Base-by-base conservation (phyloP, 1,140 invertebrate genomes). In the Cydia splendana region DNA sequence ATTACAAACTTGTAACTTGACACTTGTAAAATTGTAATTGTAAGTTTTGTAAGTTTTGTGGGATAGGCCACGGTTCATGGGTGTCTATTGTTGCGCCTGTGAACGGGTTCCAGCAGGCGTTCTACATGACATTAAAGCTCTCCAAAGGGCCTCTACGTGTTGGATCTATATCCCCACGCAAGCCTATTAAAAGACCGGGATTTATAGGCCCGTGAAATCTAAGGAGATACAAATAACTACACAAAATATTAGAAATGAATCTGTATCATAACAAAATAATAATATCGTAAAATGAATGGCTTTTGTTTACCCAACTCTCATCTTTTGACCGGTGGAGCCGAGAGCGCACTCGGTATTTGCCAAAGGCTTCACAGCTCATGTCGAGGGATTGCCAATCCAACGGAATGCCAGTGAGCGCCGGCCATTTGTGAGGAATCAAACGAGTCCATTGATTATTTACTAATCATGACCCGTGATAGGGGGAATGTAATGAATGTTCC, bases 321-420 rank as follows among this genome's bases (percentile, higher is more conserved):
- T 87, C 81, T 86, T 84, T 71, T 71, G 67, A 45, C 67, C 67
- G 67, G 34, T n/a, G 67, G 38, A n/a, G 67, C 34, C 34, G 67
- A 18, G 34, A 71, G 85, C 87, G 85, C 84, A 83, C 74, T 83
- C 81, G 84, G 84, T 89, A 88, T 91, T 91, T 91, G 85, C 90
- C 74, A 82, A 90, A 86, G 84, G 85, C 90, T 90, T 84, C 81
- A 85, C 81, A 75, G 87, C 86, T 88, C 88, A 86, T 88, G 88
- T 90, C 88, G 88, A 62, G 38, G 10, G 67, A 90, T 90, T 86
- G 87, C 83, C 88, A 85, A 90, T 91, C 84, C 85, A 80, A 85
- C 82, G 83, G 84, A 86, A 85, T 79, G 83, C 80, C 76, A 79
- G 75, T 77, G 81, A 85, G 78, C 79, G 75, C 67, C 75, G 82